These are phyloP conservation scores for Adineta ricciae DNA, from an alignment of 2,888 invertebrate genomes.

Conservation along the genomic window DNA sequence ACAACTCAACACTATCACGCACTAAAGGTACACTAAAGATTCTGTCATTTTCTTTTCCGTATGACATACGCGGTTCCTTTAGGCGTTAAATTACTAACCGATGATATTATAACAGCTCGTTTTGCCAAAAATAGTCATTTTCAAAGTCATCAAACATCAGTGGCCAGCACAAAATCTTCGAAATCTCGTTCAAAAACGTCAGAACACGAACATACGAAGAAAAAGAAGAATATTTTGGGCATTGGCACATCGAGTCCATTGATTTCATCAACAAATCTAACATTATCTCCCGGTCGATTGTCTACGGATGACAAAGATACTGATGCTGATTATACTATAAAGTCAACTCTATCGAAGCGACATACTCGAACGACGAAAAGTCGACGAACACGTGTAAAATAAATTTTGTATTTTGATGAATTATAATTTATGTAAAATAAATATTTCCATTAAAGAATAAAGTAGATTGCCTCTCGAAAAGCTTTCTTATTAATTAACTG, in stretches of 20 bases:
- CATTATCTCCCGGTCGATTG: conserved; percentile 5
- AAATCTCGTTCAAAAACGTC: not conserved
- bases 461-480: not conserved
- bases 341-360: not conserved
- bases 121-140: conserved; percentile 4
- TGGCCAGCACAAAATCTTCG: not conserved
- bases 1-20: not conserved
- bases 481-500: not conserved
- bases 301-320: not conserved
- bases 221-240: not conserved
- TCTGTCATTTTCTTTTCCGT: no score
- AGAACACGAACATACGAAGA: not conserved
- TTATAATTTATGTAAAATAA: conserved; percentile 9
- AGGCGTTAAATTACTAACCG: not conserved
- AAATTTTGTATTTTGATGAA: conserved; percentile 15
- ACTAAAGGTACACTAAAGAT: not conserved
- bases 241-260: not conserved
- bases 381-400: conserved; percentile 8
- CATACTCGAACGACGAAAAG: not conserved
- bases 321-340: not conserved
- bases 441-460: not conserved
- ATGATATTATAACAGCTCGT: conserved; percentile 11
- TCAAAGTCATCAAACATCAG: not conserved
- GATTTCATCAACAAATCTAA: not conserved
- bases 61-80: no score